Base-by-base conservation (phyloP, 2,888 invertebrate species). In the Drosophila crucigera region DNA sequence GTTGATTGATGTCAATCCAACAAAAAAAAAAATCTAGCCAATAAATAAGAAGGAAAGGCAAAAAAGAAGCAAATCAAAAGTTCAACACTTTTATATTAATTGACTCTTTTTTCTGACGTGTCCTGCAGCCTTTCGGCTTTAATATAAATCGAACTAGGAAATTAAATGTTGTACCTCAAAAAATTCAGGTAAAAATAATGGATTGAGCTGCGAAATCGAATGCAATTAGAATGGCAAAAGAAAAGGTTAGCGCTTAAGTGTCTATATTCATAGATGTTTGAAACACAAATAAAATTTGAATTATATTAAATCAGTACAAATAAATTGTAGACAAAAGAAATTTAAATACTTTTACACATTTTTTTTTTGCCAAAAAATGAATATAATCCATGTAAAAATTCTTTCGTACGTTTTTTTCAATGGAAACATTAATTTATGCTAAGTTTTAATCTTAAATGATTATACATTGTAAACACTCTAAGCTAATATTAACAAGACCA, bases 71-170 rank as follows among this genome's bases (percentile, higher is more conserved):
- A 74, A 83, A 80, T 82, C 73, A 80, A 80, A 82, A 82, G 72
- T 82, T 82, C 80, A 74, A 80, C 81, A 73, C 56, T 83, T 75
- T 72, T 35, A 50, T 68, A 67, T 80, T 80, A 79, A 79, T 78
- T 79, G 67, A 80, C 77, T 56, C 28, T 35, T 62, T 60, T 77
- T 59, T 33, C 47, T 37, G 39, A 47, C 25, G 28, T 53, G 56
- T 60, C 39, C 53, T 60, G 56, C 35, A 22, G 47, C 47, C 2
- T 56, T 70, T 50, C 33, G 60, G 52, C 37, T 62, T 65, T 35
- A 67, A 69, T 60, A 78, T 73, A 81, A 79, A 79, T 79, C 66
- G 82, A 73, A 49, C 64, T 62, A 33, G 78, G 82, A 79, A 81
- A 79, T 79, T 77, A 81, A 79, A 66, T 79, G 80, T 30, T 14